Conservation (phyloP, 2,113 vertebrate species). For the Oncorhynchus gorbuscha region DNA sequence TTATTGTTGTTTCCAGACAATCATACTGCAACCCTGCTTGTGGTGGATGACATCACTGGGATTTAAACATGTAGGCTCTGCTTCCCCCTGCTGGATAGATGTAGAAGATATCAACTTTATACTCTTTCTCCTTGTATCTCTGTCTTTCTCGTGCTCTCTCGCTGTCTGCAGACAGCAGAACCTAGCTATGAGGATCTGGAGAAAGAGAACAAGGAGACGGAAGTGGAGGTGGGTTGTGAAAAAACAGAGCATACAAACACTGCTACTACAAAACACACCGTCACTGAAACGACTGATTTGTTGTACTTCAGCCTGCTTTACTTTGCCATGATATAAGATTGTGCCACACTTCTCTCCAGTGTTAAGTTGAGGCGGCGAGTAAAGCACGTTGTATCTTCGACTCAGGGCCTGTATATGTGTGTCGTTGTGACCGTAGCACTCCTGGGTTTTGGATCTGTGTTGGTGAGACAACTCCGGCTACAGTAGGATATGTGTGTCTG, state of each 20-base stretch:
- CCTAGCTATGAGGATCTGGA: constrained; percentile 81
- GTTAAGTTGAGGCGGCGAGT: no score
- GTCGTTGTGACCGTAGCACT: constrained; percentile 24
- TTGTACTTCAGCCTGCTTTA: no score
- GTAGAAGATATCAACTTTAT: no score
- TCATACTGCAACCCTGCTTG: no score
- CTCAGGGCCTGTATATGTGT: not conserved
- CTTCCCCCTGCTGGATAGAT: no score
- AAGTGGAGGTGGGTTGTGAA: constrained; percentile 84
- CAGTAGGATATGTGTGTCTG: constrained; percentile 14
- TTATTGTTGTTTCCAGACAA: no score
- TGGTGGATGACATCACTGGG: no score
- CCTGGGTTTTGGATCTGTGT: constrained; percentile 39
- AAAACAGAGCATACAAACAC: no score
- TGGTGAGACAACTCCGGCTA: not conserved
- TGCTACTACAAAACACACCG: not conserved
- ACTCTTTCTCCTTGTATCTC: no score
- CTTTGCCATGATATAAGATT: no score
- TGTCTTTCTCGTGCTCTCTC: not conserved
- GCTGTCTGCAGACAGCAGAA: constrained; percentile 63
- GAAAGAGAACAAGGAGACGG: constrained; percentile 86
- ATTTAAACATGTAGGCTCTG: no score
- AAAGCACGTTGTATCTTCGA: no score
- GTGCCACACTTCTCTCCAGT: not conserved
- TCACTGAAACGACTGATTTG: not conserved